Evolutionary conservation across 37 sponge, comb jelly and placozoan genomes (phyloP), one percentile per base, ranked within the genome.

Genomic region (Sycon ciliatum): DNA sequence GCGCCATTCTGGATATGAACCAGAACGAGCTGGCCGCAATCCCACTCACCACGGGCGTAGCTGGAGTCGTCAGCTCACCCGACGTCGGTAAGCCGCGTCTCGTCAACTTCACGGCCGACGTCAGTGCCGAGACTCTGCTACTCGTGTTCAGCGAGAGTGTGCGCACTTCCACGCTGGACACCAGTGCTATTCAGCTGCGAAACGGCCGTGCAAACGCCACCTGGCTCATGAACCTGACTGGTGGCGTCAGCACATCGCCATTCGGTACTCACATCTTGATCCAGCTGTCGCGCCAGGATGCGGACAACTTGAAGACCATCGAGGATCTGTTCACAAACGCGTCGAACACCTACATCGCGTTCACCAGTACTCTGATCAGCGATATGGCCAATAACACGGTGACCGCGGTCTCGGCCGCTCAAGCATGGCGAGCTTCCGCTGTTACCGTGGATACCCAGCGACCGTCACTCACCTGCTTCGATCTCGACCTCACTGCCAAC

Each of bases 91-190:
- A 78, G 7, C 93, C 93, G 20, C 35, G 28, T 18, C 81, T 92
- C 26, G 11, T 23, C 2, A 75, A 69, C 22, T 87, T 82, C 42
- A 77, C 83, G 24, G 79, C 87, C 0, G 83, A 92, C 49, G n/a
- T 92, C 24, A 34, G 78, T 29, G n/a, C 82, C n/a, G 79, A 82
- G 38, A 72, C 76, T 1, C 22, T 92, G 57, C 79, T 80, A 1
- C 74, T 92, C 5, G 77, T 79, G 65, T 92, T 92, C 67, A 66
- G 76, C 29, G 93, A 92, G 71, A 92, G 85, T 7, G 88, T 92
- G 3, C 84, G 81, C 67, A 73, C 74, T 0, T 58, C 76, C 33
- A 78, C 83, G 4, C 67, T 66, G 5, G 7, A 24, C 4, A 36
- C 36, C 37, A 66, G 3, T 26, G 38, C 33, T 6, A 7, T 66